phyloP scores from a whole-genome alignment of 35 echinoderm and acorn worm genomes.

The Eucidaris tribuloides region DNA sequence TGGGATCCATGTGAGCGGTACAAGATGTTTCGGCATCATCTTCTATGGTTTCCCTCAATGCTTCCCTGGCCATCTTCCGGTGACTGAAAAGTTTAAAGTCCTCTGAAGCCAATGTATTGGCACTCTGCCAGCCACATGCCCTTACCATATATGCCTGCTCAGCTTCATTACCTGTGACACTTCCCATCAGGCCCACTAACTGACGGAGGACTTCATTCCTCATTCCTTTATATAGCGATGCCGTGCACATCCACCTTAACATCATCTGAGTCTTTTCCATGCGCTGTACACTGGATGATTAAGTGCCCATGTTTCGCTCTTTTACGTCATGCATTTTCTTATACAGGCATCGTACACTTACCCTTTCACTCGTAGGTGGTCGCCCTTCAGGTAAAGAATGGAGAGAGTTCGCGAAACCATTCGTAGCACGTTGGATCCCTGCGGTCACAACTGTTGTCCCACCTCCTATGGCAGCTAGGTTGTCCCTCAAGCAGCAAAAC shows the following conservation, averaged over 20 bases:
- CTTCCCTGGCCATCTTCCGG: neutral
- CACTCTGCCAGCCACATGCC: neutral
- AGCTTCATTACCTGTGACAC: neutral
- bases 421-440: neutral
- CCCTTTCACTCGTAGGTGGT: no score
- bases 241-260: constrained; percentile 1
- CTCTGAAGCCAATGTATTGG: neutral
- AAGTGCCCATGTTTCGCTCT: neutral
- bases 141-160: neutral
- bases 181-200: neutral
- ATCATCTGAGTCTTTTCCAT: constrained; percentile 10
- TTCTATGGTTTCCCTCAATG: neutral
- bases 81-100: neutral
- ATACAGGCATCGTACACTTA: no score
- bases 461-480: neutral
- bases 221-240: neutral
- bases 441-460: neutral
- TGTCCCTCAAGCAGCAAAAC: neutral
- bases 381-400: neutral
- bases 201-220: neutral
- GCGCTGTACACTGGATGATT: neutral
- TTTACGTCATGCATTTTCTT: neutral
- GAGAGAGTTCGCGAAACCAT: neutral
- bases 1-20: neutral
- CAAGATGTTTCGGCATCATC: neutral